Evolutionary conservation across 2,113 vertebrate species (phyloP).

Genomic region (Vulpes ferrilata): DNA sequence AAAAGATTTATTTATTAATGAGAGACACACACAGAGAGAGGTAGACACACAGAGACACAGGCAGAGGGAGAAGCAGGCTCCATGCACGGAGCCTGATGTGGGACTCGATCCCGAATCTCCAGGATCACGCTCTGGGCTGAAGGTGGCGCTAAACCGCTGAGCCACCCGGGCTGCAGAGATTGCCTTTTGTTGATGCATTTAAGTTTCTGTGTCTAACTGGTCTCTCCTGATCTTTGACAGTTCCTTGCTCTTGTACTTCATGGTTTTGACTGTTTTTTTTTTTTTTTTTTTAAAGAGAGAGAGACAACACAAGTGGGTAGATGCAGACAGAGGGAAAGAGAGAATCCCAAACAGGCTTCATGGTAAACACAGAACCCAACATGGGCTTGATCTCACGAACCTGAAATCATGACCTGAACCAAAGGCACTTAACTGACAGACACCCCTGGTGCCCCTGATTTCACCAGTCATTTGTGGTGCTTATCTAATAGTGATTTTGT

Average conservation of each 20-base stretch:
- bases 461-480: neutral
- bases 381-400: neutral
- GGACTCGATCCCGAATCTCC: no score
- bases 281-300: neutral
- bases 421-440: neutral
- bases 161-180: neutral
- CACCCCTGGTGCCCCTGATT: neutral
- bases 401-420: neutral
- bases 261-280: neutral
- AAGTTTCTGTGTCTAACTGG: neutral
- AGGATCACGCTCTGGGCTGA: no score
- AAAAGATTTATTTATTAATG: no score
- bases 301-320: neutral
- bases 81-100: no score
- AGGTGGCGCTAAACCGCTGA: no score
- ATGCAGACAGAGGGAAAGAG: neutral
- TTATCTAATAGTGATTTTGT: neutral
- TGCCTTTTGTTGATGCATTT: neutral
- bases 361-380: neutral
- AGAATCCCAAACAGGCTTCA: neutral
- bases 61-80: no score
- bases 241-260: neutral
- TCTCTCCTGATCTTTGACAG: neutral
- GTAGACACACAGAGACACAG: no score
- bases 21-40: no score